Conservation (phyloP, 2,888 invertebrate genomes). For the Diaprepes abbreviatus region DNA sequence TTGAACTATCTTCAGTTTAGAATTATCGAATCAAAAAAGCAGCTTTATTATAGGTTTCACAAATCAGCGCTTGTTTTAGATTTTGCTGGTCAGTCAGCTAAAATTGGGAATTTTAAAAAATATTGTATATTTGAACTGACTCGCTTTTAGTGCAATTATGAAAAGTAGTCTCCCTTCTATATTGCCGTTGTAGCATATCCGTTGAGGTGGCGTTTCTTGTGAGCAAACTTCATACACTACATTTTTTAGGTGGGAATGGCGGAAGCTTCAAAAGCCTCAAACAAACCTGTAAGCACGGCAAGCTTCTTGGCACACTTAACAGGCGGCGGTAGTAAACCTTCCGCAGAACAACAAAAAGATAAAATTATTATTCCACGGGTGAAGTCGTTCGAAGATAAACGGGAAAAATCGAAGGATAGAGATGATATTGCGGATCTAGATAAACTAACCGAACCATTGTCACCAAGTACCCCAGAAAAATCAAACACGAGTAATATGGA, state of each 20-base stretch:
- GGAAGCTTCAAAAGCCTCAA: slow-evolving; percentile 71
- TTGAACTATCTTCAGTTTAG: too few species aligned
- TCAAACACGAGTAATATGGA: slow-evolving; percentile 71
- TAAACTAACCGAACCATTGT: slow-evolving; percentile 51
- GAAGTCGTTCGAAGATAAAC: slow-evolving; percentile 13
- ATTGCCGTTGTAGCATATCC: too few species aligned
- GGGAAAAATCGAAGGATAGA: slow-evolving; percentile 14
- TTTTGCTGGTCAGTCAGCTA: too few species aligned
- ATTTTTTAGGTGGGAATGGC: slow-evolving; percentile 74
- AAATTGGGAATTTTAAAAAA: too few species aligned
- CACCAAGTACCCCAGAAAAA: slow-evolving; percentile 53
- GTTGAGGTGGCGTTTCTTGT: too few species aligned
- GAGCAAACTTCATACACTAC: too few species aligned
- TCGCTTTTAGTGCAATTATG: too few species aligned
- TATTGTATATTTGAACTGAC: too few species aligned
- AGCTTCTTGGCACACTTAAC: slow-evolving; percentile 66
- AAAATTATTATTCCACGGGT: slow-evolving; percentile 41
- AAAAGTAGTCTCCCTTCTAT: too few species aligned
- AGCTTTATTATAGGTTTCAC: too few species aligned
- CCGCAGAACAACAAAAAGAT: slow-evolving; percentile 23
- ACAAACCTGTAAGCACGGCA: slow-evolving; percentile 70
- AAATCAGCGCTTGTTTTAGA: too few species aligned
- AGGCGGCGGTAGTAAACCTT: slow-evolving; percentile 9
- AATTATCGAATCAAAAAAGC: too few species aligned
- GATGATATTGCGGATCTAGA: slow-evolving; percentile 43